Evolutionary conservation across 2,888 invertebrate genomes (phyloP).

Genomic region (Drosophila anomalata): DNA sequence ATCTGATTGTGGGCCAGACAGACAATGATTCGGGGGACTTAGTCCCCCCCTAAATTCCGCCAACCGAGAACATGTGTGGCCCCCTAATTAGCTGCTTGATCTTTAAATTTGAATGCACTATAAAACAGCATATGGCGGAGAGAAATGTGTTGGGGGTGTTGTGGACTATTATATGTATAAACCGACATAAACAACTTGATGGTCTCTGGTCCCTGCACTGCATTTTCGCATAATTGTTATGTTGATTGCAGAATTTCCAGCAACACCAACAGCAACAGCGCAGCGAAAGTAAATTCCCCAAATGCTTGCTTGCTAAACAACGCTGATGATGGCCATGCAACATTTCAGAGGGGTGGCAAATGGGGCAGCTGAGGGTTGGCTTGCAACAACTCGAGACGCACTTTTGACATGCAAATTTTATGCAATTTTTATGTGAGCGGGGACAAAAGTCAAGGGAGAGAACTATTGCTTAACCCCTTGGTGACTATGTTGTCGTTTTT

Average conservation of each 20-base stretch:
- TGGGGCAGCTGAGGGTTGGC: neutral
- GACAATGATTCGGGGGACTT: constrained; percentile 54
- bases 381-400: constrained; percentile 58
- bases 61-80: constrained; percentile 56
- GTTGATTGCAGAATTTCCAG: constrained; percentile 71
- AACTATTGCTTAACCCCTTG: constrained; percentile 21
- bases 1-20: constrained; percentile 65
- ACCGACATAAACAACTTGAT: constrained; percentile 14
- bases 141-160: constrained; percentile 12
- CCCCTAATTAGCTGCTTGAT: constrained; percentile 69
- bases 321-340: constrained; percentile 39
- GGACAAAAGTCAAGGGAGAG: constrained; percentile 31
- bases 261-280: constrained; percentile 7
- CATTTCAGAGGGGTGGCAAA: neutral
- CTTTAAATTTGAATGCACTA: constrained; percentile 65
- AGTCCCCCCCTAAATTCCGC: neutral
- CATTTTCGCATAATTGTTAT: constrained; percentile 66
- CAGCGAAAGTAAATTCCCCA: constrained; percentile 51
- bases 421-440: constrained; percentile 52
- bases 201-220: neutral
- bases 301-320: constrained; percentile 52
- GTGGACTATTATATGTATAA: neutral
- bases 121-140: constrained; percentile 44
- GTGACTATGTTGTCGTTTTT: constrained; percentile 10
- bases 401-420: constrained; percentile 78